These are phyloP conservation scores for Macrotis lagotis DNA, from an alignment of 2,113 vertebrate species.

Conservation along the genomic window DNA sequence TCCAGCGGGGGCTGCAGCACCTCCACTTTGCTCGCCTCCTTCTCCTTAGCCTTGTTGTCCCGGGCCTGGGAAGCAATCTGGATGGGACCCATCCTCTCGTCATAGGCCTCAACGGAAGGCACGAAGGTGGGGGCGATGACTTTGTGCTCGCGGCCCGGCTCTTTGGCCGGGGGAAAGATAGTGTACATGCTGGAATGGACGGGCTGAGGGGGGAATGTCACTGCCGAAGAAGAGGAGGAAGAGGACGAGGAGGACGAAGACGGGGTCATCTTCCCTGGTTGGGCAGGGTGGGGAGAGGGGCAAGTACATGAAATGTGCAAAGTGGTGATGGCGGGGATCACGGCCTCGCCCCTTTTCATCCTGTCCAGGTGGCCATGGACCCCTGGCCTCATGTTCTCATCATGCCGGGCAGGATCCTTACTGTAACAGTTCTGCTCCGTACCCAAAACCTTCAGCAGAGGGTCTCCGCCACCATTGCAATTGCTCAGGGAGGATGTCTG, in stretches of 20 bases:
- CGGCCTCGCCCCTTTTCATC: constrained; percentile 86
- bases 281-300: constrained; percentile 83
- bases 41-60: constrained; percentile 88
- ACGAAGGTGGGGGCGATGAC: constrained; percentile 96
- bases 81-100: constrained; percentile 92
- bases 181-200: constrained; percentile 86
- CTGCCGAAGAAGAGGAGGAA: constrained; percentile 62
- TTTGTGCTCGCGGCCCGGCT: constrained; percentile 92
- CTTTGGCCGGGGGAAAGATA: constrained; percentile 87
- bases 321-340: constrained; percentile 79
- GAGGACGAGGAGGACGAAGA: constrained; percentile 29
- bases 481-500: constrained; percentile 84
- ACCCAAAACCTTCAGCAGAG: constrained; percentile 82
- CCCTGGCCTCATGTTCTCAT: constrained; percentile 84
- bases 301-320: constrained; percentile 88
- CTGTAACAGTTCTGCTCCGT: constrained; percentile 85
- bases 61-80: constrained; percentile 95
- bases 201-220: constrained; percentile 83
- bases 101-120: constrained; percentile 96
- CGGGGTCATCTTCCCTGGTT: constrained; percentile 76
- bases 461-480: constrained; percentile 81
- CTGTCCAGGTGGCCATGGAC: constrained; percentile 80
- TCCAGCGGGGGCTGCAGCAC: constrained; percentile 85
- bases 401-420: constrained; percentile 84
- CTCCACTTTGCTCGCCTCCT: constrained; percentile 82